Evolutionary conservation across 1,140 invertebrate species (phyloP).

Genomic region (Zaprionus vittiger): DNA sequence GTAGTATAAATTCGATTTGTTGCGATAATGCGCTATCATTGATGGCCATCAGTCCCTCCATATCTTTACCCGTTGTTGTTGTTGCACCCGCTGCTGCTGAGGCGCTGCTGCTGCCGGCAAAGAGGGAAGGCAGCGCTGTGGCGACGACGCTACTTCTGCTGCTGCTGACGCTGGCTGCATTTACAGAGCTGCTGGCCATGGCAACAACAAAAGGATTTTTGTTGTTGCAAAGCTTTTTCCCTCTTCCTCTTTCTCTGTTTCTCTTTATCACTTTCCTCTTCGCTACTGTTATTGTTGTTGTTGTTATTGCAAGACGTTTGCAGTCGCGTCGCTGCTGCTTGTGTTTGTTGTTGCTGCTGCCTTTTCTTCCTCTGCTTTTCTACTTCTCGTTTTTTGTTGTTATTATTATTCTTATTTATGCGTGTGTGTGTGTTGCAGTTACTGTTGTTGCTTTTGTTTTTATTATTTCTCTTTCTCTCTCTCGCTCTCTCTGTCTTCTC

Average conservation of each 20-base stretch:
- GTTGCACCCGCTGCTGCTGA: constrained; percentile 47
- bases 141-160: constrained; percentile 9
- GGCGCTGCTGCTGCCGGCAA: constrained; percentile 24
- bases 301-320: constrained; percentile 14
- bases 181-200: constrained; percentile 40
- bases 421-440: constrained; percentile 1
- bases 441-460: background rate
- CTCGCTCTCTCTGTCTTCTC: background rate
- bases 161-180: constrained; percentile 26
- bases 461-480: constrained; percentile 12
- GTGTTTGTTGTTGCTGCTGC: background rate
- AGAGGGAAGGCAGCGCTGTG: constrained; percentile 17
- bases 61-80: constrained; percentile 57
- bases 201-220: constrained; percentile 24
- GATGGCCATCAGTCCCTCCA: constrained; percentile 82
- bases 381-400: constrained; percentile 5
- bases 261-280: background rate
- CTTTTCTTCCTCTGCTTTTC: background rate
- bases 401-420: constrained; percentile 8
- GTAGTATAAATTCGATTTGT: constrained; percentile 84
- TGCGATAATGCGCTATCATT: constrained; percentile 83
- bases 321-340: background rate
- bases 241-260: background rate
- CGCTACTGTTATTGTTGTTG: background rate
- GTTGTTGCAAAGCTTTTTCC: background rate